Conservation (phyloP, 2,888 invertebrate species). For the Amitus sp. region DNA sequence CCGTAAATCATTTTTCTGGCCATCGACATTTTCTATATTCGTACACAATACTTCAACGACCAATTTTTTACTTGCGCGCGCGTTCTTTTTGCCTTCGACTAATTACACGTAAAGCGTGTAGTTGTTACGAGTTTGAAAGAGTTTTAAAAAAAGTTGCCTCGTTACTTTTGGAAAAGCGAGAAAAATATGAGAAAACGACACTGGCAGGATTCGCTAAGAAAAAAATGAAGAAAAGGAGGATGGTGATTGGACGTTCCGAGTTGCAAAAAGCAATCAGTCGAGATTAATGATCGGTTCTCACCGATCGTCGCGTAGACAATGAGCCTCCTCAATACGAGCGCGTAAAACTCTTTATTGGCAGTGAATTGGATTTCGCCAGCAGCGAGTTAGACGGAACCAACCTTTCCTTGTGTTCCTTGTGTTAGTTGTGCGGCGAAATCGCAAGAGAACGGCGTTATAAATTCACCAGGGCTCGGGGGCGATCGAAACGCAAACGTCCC, state of each 20-base stretch:
- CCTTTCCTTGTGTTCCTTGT: constrained; percentile 23
- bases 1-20: constrained; percentile 27
- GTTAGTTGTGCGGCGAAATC: constrained; percentile 23
- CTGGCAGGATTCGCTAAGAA: too few species aligned
- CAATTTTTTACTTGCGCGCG: background rate
- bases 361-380: constrained; percentile 38
- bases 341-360: constrained; percentile 40
- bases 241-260: constrained; percentile 23
- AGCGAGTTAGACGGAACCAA: constrained; percentile 31
- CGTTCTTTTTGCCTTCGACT: background rate
- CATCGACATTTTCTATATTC: constrained; percentile 16
- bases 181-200: background rate
- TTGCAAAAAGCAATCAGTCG: constrained; percentile 31
- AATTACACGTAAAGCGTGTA: background rate
- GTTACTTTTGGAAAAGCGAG: background rate
- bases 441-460: constrained; percentile 33
- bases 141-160: background rate
- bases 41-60: constrained; percentile 8
- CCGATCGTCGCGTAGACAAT: constrained; percentile 43
- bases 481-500: constrained; percentile 40
- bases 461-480: constrained; percentile 39
- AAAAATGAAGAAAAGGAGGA: background rate
- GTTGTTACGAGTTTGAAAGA: background rate
- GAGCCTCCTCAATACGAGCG: constrained; percentile 19
- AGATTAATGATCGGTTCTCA: constrained; percentile 38